Evolutionary conservation across 2,888 invertebrate genomes (phyloP), one percentile per base, ranked within the genome.

Genomic region (Meghimatium bilineatum): DNA sequence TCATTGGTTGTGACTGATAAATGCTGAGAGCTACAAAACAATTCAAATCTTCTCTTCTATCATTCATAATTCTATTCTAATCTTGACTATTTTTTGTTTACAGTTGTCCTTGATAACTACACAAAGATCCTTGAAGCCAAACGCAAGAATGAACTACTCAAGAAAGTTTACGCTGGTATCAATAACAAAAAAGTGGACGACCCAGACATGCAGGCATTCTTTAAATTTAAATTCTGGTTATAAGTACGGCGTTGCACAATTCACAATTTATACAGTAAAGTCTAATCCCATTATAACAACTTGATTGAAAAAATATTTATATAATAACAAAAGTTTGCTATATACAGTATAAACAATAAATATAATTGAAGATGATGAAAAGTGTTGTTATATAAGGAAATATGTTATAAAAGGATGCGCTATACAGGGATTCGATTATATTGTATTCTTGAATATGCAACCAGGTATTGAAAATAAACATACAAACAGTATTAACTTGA

Each of bases 161-260:
- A 90, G 86, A 88, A 86, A 36, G 92, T 93, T 23, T 93, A 93
- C 87, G 93, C 93, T 80, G 93, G 93, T 5, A 92, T 93, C 49
- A 93, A 93, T 86, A 89, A 90, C n/a, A 91, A 92, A 85, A 86
- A 89, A 60, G 91, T 93, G 8, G 93, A 93, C 83, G 93, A 93
- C 75, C 91, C 92, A 26, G 93, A 93, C 32, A 90, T 93, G 89
- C 90, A 91, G 77, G 90, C 91, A 12, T 93, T 93, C 90, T 93
- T 93, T 89, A 93, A 93, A 85, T 91, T 92, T 83, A 93, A 92
- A 89, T 92, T 92, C 85, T 93, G 93, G 93, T 86, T 92, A 17
- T 93, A 87, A 84, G 32, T 52, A 34, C 49, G 36, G 20, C 20
- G 38, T 17, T 67, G 26, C 38, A 12, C 17, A 8, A 66, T 66